A percentile compares a stretch with the other conserved stretches of the same genome.
Conservation (phyloP, 2,113 vertebrate genomes). For the Alouatta palliata region DNA sequence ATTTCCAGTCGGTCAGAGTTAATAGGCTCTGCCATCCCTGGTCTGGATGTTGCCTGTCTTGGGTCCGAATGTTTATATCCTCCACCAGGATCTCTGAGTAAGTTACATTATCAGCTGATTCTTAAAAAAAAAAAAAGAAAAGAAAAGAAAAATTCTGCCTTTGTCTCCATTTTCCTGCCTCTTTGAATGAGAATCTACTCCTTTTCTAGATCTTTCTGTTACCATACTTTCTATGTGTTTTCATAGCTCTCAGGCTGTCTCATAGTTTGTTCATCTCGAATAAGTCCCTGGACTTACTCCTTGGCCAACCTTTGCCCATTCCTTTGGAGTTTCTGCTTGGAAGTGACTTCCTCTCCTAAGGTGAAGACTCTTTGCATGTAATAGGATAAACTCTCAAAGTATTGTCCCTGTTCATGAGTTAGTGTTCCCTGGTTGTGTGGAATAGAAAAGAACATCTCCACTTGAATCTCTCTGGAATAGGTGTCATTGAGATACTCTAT, state of each 20-base stretch:
- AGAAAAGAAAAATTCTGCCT: neutral
- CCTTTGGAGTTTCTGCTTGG: neutral
- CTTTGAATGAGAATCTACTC: neutral
- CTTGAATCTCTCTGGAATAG: neutral
- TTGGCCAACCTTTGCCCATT: neutral
- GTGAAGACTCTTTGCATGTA: neutral
- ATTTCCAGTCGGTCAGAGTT: neutral
- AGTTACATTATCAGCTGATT: neutral
- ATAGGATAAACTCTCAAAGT: neutral
- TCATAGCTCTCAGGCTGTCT: neutral
- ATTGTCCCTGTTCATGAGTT: neutral
- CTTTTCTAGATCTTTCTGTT: neutral
- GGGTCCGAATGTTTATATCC: neutral
- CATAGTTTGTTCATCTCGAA: neutral
- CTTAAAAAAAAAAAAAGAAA: neutral
- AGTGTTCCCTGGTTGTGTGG: neutral
- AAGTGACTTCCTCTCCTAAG: neutral
- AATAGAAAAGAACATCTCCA: neutral
- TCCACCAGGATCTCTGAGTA: neutral
- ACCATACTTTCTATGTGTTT: neutral
- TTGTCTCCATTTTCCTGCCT: neutral
- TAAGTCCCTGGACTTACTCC: neutral
- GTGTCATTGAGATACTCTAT: neutral
- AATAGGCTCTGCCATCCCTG: neutral
- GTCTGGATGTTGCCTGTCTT: neutral